Evolutionary conservation across 2,797 vertebrate genomes (phyloP).

Genomic region (Bufotes viridis): DNA sequence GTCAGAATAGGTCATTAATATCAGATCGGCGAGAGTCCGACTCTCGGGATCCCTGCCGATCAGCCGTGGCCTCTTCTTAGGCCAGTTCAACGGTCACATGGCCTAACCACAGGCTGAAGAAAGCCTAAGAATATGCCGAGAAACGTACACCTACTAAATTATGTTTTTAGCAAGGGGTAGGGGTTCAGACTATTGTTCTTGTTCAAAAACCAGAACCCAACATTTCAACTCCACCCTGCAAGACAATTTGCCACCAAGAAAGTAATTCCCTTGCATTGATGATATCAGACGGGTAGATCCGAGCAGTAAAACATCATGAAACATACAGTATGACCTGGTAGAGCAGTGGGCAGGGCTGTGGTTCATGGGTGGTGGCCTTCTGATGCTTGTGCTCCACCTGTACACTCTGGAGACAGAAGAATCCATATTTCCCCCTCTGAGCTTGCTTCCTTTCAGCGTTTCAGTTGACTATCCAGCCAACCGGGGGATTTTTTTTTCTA

Average conservation of each 20-base stretch:
- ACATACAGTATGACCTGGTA: neutral
- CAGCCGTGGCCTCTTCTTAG: too few relatives aligned
- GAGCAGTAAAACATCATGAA: neutral
- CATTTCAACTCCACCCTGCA: neutral
- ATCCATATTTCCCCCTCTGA: slow-evolving; percentile 17
- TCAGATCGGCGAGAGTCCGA: too few relatives aligned
- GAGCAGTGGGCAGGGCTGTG: neutral
- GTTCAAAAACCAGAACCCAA: neutral
- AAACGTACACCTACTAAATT: too few relatives aligned
- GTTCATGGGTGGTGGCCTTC: neutral
- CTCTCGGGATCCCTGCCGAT: too few relatives aligned
- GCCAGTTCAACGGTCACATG: too few relatives aligned
- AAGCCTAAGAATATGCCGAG: too few relatives aligned
- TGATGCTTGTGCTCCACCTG: neutral
- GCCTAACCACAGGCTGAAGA: neutral
- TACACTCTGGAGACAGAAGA: slow-evolving; percentile 2
- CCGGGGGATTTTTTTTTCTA: slow-evolving; percentile 22
- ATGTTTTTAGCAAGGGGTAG: too few relatives aligned
- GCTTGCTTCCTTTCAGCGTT: slow-evolving; percentile 25
- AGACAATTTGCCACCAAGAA: neutral
- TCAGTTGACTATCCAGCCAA: slow-evolving; percentile 44
- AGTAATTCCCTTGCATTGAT: neutral
- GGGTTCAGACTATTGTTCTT: neutral
- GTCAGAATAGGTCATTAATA: too few relatives aligned
- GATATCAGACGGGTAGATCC: neutral